phyloP scores from a whole-genome alignment of 1,140 invertebrate genomes.

The Drosophila bifasciata region DNA sequence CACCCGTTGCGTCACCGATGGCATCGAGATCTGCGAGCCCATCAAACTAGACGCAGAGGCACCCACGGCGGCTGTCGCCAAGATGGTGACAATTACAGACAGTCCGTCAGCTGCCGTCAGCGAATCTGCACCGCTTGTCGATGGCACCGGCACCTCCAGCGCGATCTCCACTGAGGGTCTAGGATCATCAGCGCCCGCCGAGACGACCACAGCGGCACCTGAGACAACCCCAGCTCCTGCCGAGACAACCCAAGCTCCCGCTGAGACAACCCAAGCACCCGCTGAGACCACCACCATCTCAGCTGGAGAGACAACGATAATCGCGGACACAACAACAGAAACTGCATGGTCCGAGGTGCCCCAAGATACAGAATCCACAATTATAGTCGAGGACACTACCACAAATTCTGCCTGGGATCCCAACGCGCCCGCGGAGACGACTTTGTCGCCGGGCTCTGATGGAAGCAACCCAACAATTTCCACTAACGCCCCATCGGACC shows the following conservation, averaged over 20 bases:
- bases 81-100: conserved; percentile 62
- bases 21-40: conserved; percentile 69
- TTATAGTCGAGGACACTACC: conserved; percentile 9
- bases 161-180: conserved; percentile 22
- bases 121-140: conserved; percentile 49
- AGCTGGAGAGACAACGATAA: conserved; percentile 29
- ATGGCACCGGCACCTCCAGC: conserved; percentile 13
- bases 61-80: conserved; percentile 49
- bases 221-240: conserved; percentile 14
- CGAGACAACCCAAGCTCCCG: conserved; percentile 21
- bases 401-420: conserved; percentile 17
- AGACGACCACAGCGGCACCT: conserved; percentile 5
- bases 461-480: conserved; percentile 14
- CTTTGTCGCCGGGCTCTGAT: conserved; percentile 15
- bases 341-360: not conserved
- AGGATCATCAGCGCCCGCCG: not conserved
- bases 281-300: conserved; percentile 13
- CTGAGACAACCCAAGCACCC: conserved; percentile 14
- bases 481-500: conserved; percentile 23
- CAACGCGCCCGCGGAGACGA: conserved; percentile 7
- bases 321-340: no score
- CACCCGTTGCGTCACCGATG: conserved; percentile 74
- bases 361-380: no score
- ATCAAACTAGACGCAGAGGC: conserved; percentile 48
- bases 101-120: conserved; percentile 38